Conservation (phyloP, 2,113 vertebrate genomes). For the Podilymbus podiceps region DNA sequence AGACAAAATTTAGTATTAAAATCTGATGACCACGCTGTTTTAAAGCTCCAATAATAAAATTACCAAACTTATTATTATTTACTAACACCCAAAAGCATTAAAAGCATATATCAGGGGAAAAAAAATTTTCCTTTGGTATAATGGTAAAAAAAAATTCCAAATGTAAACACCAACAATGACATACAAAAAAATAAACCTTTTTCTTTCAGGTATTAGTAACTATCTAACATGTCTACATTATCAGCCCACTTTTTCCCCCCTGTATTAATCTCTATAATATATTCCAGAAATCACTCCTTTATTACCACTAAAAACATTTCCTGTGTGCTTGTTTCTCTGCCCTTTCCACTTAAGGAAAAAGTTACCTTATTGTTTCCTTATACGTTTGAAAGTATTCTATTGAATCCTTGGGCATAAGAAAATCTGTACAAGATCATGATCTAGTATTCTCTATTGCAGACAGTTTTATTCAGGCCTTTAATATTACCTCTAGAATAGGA, state of each 20-base stretch:
- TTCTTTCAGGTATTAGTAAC: background rate
- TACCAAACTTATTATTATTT: background rate
- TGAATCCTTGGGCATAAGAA: background rate
- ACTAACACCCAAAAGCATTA: background rate
- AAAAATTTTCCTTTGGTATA: background rate
- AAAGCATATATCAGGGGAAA: background rate
- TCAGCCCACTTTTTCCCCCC: background rate
- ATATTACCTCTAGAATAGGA: slow-evolving; percentile 89
- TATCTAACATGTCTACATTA: background rate
- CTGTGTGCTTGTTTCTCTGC: background rate
- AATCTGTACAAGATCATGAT: background rate
- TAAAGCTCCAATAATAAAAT: background rate
- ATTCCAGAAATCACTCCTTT: background rate
- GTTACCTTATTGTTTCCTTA: background rate
- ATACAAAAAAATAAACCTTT: background rate
- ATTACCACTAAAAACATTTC: background rate
- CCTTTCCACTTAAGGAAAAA: background rate
- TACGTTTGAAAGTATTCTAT: background rate
- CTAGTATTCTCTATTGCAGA: background rate
- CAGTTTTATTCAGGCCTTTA: background rate
- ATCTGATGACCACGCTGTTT: background rate
- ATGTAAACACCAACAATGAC: background rate
- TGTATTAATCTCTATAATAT: background rate
- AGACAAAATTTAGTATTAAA: background rate
- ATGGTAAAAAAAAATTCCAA: background rate